Evolutionary conservation across 2,888 invertebrate species (phyloP), one percentile per base, ranked within the genome.

Genomic region (Habrosyne pyritoides): DNA sequence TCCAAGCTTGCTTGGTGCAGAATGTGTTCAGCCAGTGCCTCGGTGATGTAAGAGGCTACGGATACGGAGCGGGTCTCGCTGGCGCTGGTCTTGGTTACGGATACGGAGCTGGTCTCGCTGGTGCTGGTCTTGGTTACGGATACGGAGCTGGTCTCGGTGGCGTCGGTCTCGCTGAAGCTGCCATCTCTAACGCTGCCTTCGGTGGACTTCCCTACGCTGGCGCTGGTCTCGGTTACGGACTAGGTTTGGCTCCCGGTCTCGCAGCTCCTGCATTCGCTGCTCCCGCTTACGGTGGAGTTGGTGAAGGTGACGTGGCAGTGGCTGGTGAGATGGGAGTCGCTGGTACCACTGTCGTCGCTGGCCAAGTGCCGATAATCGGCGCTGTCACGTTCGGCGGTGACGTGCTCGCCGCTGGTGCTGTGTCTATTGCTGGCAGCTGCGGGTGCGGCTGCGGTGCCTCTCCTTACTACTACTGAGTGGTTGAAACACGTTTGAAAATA

Each of bases 1-100:
- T 69, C 59, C 73, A 76, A 59, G 75, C 69, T 55, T 73, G 69
- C 65, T 62, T 77, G 52, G 57, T 64, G 36, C 53, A 57, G 42
- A 18, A 47, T 24, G 28, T 52, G 47, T 30, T 47, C 30, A 18
- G 33, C 24, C 49, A 42, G 48, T 49, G 26, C 49, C 47, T 26
- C 54, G 49, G 36, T n/a, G 42, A 8, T 14, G 33, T 33, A 12
- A 22, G 36, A 42, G 18, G 51, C 21, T 46, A 47, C 42, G 61
- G 66, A 50, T 50, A 21, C 50, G 49, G 49, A 14, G 46, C 36
- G 24, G 50, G 28, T 28, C 30, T 30, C 14, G 36, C 46, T 30
- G 47, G 10, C 21, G 47, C 18, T n/a, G 52, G 30, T 22, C 24
- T 24, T 52, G 51, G 51, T 14, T 51, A 28, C 51, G 55, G n/a